These are phyloP conservation scores for Cepphus grylle DNA, from an alignment of 2,113 vertebrate species.

Conservation along the genomic window DNA sequence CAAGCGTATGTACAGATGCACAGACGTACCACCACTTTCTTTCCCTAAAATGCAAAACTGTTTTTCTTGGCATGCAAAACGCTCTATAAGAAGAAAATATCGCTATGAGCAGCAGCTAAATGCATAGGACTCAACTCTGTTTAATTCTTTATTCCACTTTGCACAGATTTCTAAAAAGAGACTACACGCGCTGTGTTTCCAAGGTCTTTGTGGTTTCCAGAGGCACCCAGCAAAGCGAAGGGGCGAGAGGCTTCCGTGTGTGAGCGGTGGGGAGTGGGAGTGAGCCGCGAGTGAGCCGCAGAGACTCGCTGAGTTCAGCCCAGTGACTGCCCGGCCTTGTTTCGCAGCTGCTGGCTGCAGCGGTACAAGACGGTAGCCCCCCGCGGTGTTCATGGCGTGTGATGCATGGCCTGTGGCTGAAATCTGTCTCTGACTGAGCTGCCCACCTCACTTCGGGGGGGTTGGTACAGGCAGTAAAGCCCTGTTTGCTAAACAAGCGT, in stretches of 20 bases:
- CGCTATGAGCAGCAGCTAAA: background rate
- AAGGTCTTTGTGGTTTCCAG: background rate
- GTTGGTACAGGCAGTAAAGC: background rate
- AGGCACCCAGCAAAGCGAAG: background rate
- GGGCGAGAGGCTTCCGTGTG: background rate
- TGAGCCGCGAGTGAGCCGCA: background rate
- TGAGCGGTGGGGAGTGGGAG: background rate
- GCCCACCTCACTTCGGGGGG: background rate
- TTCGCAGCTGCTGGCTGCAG: background rate
- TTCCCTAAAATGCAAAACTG: background rate
- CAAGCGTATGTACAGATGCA: background rate
- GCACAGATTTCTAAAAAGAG: background rate
- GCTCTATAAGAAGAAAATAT: background rate
- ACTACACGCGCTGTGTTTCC: background rate
- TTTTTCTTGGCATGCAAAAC: background rate
- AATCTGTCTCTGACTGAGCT: background rate
- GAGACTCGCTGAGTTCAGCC: background rate
- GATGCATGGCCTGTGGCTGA: background rate
- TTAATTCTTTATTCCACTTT: background rate
- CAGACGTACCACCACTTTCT: background rate
- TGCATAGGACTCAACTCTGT: background rate
- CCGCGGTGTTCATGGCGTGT: rapidly evolving
- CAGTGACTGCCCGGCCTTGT: background rate
- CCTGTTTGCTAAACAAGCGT: background rate
- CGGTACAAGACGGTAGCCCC: background rate